phyloP scores from a whole-genome alignment of 1,140 invertebrate species.

The Anagrus nilaparvatae region DNA sequence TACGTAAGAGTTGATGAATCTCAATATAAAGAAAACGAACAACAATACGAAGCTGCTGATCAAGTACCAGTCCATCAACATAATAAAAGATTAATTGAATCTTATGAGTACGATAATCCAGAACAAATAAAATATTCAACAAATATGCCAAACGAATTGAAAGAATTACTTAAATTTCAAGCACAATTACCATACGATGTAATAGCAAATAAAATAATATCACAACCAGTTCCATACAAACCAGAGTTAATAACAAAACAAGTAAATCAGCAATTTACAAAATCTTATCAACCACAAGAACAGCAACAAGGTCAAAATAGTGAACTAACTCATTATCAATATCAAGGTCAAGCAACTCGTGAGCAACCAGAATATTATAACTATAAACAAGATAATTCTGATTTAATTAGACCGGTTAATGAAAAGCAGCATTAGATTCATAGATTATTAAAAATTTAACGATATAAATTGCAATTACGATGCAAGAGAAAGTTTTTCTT shows the following conservation, averaged over 20 bases:
- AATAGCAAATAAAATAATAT: constrained; percentile 36
- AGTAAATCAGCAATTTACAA: too few relatives aligned
- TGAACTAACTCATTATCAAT: constrained; percentile 14
- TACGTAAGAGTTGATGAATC: too few relatives aligned
- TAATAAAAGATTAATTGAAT: constrained; percentile 16
- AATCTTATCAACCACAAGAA: too few relatives aligned
- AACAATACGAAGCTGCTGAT: constrained; percentile 18
- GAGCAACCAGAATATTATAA: constrained; percentile 11
- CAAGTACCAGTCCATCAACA: constrained; percentile 5
- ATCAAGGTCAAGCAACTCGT: constrained; percentile 14
- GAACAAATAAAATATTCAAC: too few relatives aligned
- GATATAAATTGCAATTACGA: too few relatives aligned
- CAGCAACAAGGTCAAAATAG: constrained; percentile 20
- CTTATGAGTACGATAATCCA: constrained; percentile 24
- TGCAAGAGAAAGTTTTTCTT: too few relatives aligned
- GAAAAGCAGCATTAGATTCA: too few relatives aligned
- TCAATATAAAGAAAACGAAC: too few relatives aligned
- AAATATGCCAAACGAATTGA: constrained; percentile 29
- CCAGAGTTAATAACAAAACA: constrained; percentile 9
- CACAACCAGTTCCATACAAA: constrained; percentile 24
- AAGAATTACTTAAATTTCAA: constrained; percentile 32
- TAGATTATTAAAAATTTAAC: too few relatives aligned
- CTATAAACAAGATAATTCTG: constrained; percentile 12
- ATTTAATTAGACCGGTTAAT: too few relatives aligned
- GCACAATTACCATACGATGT: constrained; percentile 36